A percentile compares a stretch with the other conserved stretches of the same genome.
Conservation (phyloP, 2,888 invertebrate genomes). For the Piscicola geometra region DNA sequence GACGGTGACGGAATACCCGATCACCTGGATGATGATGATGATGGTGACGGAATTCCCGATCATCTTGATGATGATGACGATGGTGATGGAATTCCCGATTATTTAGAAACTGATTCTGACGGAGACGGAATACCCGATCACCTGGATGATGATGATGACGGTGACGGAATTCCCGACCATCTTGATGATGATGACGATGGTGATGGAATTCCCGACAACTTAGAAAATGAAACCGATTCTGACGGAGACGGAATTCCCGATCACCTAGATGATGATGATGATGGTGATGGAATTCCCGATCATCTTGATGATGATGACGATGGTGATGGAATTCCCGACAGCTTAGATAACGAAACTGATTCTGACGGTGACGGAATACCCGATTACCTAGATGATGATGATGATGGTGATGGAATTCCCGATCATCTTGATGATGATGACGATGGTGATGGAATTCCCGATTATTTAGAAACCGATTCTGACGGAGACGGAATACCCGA, state of each 20-base stretch:
- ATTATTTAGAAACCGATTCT: slow-evolving; percentile 45
- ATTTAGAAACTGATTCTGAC: slow-evolving; percentile 39
- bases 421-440: slow-evolving; percentile 44
- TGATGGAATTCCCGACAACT: slow-evolving; percentile 43
- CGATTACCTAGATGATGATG: slow-evolving; percentile 49
- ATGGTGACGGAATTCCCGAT: slow-evolving; percentile 44
- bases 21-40: slow-evolving; percentile 44
- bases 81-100: slow-evolving; percentile 28
- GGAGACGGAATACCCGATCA: slow-evolving; percentile 47
- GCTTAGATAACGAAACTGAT: slow-evolving; percentile 39
- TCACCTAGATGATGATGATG: slow-evolving; percentile 41
- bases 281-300: slow-evolving; percentile 50
- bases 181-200: slow-evolving; percentile 42
- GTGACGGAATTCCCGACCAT: slow-evolving; percentile 44
- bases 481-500: slow-evolving; percentile 50
- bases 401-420: slow-evolving; percentile 45
- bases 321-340: slow-evolving; percentile 45
- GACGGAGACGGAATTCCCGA: slow-evolving; percentile 46
- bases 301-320: slow-evolving; percentile 40
- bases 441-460: slow-evolving; percentile 44
- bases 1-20: slow-evolving; percentile 50
- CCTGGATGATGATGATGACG: slow-evolving; percentile 41
- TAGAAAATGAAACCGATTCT: slow-evolving; percentile 42
- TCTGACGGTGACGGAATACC: slow-evolving; percentile 51
- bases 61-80: slow-evolving; percentile 22